These are phyloP conservation scores for Tetranychus cinnabarinus DNA, from an alignment of 1,140 invertebrate species.

Conservation along the genomic window DNA sequence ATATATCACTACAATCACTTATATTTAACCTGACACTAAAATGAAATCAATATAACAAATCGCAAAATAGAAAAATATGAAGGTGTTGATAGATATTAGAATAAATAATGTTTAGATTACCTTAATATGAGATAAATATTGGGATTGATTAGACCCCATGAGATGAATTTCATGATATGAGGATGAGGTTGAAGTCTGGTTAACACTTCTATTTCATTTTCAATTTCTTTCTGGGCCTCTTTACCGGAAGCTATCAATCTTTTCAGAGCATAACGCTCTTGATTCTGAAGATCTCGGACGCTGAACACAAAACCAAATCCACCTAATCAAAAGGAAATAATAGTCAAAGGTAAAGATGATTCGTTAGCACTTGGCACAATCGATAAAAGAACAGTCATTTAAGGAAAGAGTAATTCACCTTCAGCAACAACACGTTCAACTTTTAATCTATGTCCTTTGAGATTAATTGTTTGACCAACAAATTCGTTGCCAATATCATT, in stretches of 20 bases:
- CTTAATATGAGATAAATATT: conserved; percentile 10
- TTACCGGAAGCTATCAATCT: conserved; percentile 7
- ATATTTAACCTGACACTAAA: too few relatives aligned
- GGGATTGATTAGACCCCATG: conserved; percentile 4
- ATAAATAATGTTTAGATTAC: conserved; percentile 2
- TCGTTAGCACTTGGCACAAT: not conserved
- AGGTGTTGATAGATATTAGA: too few relatives aligned
- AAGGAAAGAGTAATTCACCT: conserved; percentile 34
- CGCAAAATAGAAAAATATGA: too few relatives aligned
- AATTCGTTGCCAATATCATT: conserved; percentile 23
- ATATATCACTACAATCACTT: too few relatives aligned
- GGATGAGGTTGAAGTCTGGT: conserved; percentile 6
- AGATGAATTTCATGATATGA: conserved; percentile 11
- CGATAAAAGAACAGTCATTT: not conserved
- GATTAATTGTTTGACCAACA: conserved; percentile 66
- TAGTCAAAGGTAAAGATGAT: not conserved
- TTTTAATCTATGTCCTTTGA: conserved; percentile 61
- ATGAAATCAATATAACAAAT: too few relatives aligned
- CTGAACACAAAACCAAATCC: conserved; percentile 11
- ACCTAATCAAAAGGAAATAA: conserved; percentile 2
- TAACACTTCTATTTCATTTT: conserved; percentile 11
- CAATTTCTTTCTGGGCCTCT: conserved; percentile 8
- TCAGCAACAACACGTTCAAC: conserved; percentile 75
- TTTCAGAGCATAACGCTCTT: conserved; percentile 7
- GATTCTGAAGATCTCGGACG: conserved; percentile 6